Evolutionary conservation across 1,140 invertebrate species (phyloP).

Genomic region (Heliconius nattereri): DNA sequence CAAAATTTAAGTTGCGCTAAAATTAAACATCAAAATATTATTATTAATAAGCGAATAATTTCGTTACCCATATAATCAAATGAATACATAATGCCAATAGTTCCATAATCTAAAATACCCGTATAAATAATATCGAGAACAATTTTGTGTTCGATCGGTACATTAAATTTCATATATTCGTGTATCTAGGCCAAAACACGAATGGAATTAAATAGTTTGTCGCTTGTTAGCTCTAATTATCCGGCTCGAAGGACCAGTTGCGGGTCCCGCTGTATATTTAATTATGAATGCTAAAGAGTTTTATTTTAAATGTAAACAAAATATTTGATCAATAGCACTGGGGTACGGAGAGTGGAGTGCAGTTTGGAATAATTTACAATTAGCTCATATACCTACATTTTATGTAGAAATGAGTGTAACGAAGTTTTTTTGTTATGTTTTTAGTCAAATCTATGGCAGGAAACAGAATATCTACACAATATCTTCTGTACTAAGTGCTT

Average conservation of each 20-base stretch:
- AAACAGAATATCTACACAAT: too few species aligned
- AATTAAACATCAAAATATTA: conserved; percentile 22
- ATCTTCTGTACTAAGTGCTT: too few species aligned
- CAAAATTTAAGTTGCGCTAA: conserved; percentile 5
- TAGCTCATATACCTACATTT: neutral
- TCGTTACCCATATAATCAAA: conserved; percentile 6
- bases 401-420: neutral
- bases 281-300: conserved; percentile 40
- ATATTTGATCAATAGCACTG: conserved; percentile 31
- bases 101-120: conserved; percentile 24
- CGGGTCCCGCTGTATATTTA: conserved; percentile 39
- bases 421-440: too few species aligned
- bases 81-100: conserved; percentile 23
- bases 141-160: conserved; percentile 20
- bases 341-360: conserved; percentile 4
- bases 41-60: conserved; percentile 3
- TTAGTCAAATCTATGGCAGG: too few species aligned
- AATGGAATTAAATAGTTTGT: conserved; percentile 43
- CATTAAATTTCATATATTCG: conserved; percentile 30
- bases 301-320: conserved; percentile 33
- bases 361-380: conserved; percentile 20
- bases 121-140: conserved; percentile 7
- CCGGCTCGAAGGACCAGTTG: conserved; percentile 45
- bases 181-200: conserved; percentile 32
- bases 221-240: conserved; percentile 51